Conservation (phyloP, 2,797 vertebrate genomes). For the Liasis olivaceus region DNA sequence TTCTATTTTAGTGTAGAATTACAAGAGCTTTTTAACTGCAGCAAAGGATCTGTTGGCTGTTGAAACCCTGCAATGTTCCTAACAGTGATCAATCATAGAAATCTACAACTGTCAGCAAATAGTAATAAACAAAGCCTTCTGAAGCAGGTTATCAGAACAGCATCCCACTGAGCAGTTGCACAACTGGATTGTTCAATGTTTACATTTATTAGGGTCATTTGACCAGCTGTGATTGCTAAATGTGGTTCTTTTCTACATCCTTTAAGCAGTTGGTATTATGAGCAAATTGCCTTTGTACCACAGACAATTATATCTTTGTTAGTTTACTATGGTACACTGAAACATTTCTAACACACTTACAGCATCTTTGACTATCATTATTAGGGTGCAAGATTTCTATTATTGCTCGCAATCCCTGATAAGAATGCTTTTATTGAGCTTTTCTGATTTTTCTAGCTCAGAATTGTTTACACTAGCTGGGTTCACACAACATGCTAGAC, state of each 20-base stretch:
- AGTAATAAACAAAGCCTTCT: neutral
- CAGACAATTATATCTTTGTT: neutral
- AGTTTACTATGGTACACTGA: neutral
- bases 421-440: neutral
- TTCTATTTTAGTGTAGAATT: neutral
- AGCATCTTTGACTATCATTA: neutral
- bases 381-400: neutral
- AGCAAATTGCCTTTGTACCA: neutral
- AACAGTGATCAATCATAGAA: neutral
- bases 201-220: neutral
- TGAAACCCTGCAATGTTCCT: neutral
- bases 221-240: neutral
- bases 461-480: neutral
- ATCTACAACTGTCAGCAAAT: neutral
- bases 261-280: neutral
- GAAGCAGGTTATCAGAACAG: neutral
- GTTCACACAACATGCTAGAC: neutral
- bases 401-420: neutral
- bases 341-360: neutral
- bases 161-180: neutral
- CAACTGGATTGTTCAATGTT: neutral
- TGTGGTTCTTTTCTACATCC: too few species aligned
- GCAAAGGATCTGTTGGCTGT: neutral
- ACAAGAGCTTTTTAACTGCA: neutral
- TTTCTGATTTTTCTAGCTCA: neutral